These are phyloP conservation scores for Metopolophium dirhodum DNA, from an alignment of 1,140 invertebrate species.

Conservation along the genomic window DNA sequence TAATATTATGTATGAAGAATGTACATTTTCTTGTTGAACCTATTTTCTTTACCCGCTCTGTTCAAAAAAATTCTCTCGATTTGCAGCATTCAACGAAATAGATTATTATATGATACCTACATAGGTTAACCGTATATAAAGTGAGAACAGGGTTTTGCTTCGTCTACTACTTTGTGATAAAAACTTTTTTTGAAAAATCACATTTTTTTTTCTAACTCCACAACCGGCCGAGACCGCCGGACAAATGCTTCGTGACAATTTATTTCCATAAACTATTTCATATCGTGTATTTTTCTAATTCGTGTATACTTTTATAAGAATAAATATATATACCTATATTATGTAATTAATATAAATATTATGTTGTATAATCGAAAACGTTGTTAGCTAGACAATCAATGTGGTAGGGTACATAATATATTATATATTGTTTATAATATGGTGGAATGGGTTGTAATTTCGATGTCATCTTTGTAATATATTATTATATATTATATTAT, in stretches of 20 bases:
- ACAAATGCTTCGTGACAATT: slow-evolving; percentile 46
- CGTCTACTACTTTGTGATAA: slow-evolving; percentile 50
- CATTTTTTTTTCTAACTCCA: slow-evolving; percentile 36
- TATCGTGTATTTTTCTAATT: slow-evolving; percentile 52
- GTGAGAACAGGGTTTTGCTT: slow-evolving; percentile 56
- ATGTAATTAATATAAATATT: slow-evolving; percentile 24
- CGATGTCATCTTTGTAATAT: slow-evolving; percentile 11
- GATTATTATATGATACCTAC: not conserved
- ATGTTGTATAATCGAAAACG: slow-evolving; percentile 20
- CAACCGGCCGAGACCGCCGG: not conserved
- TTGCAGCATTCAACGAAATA: not conserved
- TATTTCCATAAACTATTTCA: slow-evolving; percentile 42
- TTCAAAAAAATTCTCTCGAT: not conserved
- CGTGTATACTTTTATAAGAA: slow-evolving; percentile 39
- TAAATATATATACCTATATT: slow-evolving; percentile 15
- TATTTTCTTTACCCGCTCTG: slow-evolving; percentile 32
- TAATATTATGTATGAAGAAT: not conserved
- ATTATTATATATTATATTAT: not conserved
- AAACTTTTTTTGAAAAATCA: slow-evolving; percentile 30
- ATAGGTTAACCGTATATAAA: slow-evolving; percentile 47
- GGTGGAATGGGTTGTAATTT: slow-evolving; percentile 22
- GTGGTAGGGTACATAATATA: slow-evolving; percentile 9
- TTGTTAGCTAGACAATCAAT: slow-evolving; percentile 56
- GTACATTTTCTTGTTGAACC: slow-evolving; percentile 26
- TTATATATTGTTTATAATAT: not conserved